Percentiles rank a stretch among this genome's conserved stretches.
These are phyloP conservation scores for Minunthozetes semirufus DNA, from an alignment of 2,888 invertebrate species.

Conservation along the genomic window DNA sequence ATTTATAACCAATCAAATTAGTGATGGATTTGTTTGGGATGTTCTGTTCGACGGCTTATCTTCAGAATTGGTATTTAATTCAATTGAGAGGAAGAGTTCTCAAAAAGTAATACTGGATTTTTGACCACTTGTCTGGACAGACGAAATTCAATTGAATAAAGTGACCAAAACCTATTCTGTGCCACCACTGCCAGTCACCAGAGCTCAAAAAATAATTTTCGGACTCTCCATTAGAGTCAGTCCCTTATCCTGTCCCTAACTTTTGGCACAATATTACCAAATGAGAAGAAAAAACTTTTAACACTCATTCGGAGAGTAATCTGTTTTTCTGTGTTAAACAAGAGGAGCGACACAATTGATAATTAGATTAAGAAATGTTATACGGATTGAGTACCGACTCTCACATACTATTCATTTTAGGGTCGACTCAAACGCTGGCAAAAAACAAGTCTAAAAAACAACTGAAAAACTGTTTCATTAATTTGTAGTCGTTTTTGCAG, in stretches of 20 bases:
- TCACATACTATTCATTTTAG: neutral
- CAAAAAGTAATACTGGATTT: neutral
- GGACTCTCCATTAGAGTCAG: neutral
- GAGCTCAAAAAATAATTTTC: neutral
- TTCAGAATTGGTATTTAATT: neutral
- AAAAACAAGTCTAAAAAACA: no score
- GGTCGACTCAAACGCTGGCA: neutral
- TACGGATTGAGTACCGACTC: neutral
- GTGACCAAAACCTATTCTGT: neutral
- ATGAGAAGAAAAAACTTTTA: neutral
- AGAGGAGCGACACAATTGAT: neutral
- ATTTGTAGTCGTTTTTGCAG: no score
- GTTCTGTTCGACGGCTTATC: neutral
- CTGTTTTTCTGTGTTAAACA: slow-evolving; percentile 8
- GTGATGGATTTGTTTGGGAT: neutral
- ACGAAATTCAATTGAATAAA: neutral
- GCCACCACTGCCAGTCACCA: neutral
- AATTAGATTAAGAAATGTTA: slow-evolving; percentile 2
- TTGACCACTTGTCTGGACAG: neutral
- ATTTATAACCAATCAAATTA: neutral
- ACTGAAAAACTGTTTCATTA: no score
- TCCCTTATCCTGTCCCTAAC: neutral
- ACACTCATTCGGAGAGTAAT: neutral
- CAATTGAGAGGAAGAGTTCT: neutral
- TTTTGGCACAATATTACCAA: neutral